Percentiles rank a stretch among this genome's conserved stretches.
These are phyloP conservation scores for Sciurus niger DNA, from an alignment of 2,113 vertebrate genomes.

Conservation along the genomic window DNA sequence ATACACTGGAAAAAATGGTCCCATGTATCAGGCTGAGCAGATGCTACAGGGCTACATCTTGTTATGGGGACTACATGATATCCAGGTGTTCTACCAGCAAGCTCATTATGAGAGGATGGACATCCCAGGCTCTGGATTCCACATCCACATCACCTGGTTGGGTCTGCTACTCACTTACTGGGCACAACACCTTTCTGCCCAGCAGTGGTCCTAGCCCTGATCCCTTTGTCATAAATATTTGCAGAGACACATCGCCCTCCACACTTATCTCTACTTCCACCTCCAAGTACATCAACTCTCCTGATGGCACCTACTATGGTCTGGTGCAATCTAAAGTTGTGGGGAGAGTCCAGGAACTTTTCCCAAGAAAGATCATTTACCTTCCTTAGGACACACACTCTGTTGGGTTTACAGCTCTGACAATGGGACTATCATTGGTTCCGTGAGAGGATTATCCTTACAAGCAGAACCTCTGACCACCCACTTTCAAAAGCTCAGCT, in stretches of 20 bases:
- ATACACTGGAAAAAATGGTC: too few relatives aligned
- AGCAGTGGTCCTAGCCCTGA: too few relatives aligned
- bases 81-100: background rate
- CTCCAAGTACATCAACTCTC: background rate
- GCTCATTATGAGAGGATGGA: background rate
- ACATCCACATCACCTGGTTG: background rate
- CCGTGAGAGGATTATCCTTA: background rate
- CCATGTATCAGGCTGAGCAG: background rate
- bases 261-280: too few relatives aligned
- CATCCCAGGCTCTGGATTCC: fast-evolving
- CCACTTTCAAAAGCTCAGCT: too few relatives aligned
- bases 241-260: background rate
- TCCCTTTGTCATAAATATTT: fast-evolving
- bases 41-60: background rate
- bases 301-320: too few relatives aligned
- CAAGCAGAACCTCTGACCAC: too few relatives aligned
- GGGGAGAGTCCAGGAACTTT: background rate
- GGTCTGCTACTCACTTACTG: too few relatives aligned
- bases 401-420: background rate
- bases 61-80: too few relatives aligned
- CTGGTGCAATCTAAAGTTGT: background rate
- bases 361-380: background rate
- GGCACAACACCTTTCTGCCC: too few relatives aligned
- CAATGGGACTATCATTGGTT: too few relatives aligned
- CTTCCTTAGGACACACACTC: background rate